Evolutionary conservation across 2,113 vertebrate species (phyloP).

Genomic region (Rattus rattus): DNA sequence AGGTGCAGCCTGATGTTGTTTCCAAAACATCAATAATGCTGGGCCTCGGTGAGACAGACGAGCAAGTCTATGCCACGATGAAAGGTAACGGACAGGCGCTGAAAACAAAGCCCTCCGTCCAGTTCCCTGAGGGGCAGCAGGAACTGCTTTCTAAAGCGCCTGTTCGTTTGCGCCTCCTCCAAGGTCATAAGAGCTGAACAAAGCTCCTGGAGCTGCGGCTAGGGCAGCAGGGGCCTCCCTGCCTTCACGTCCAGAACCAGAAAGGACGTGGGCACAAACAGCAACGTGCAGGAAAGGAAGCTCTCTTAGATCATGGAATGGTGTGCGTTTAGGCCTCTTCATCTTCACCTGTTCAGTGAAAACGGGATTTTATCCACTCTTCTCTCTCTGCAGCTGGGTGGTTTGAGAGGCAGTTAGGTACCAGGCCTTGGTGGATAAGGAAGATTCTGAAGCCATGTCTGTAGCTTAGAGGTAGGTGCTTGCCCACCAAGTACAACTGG

Average conservation of each 20-base stretch:
- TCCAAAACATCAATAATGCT: conserved; percentile 98
- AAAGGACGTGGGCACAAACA: background rate
- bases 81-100: conserved; percentile 85
- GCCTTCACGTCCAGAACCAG: background rate
- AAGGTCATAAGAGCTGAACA: background rate
- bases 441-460: background rate
- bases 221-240: background rate
- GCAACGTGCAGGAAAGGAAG: background rate
- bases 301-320: background rate
- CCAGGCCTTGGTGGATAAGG: background rate
- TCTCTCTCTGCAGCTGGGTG: background rate
- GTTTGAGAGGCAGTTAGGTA: background rate
- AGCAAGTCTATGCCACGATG: conserved; percentile 91
- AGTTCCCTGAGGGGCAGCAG: background rate
- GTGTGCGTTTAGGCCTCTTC: background rate
- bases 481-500: background rate
- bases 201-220: background rate
- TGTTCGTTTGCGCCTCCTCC: background rate
- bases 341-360: background rate
- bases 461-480: background rate
- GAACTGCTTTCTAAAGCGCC: background rate
- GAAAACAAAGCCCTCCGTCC: background rate
- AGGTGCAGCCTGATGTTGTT: conserved; percentile 89
- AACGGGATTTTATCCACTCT: background rate
- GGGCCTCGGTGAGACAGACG: conserved; percentile 94